Evolutionary conservation across 2,797 vertebrate species (phyloP), one percentile per base, ranked within the genome.

Genomic region (Petrocephalus sullivani): DNA sequence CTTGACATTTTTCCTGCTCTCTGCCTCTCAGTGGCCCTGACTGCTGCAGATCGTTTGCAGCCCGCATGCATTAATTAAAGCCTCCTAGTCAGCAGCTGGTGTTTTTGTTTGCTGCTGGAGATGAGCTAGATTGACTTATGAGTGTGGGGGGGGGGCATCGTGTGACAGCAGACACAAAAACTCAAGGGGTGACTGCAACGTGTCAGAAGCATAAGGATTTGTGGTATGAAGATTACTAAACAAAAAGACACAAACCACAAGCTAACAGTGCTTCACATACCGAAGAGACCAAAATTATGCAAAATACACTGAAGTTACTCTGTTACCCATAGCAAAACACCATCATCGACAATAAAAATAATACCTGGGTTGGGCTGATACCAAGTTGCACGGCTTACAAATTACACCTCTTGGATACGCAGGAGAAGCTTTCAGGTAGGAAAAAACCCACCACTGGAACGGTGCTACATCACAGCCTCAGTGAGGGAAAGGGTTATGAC

Each of bases 101-200:
- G 92, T 93, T 94, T 93, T 93, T 91, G 91, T 93, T 92, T 93
- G 86, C 54, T 89, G 90, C 91, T 90, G 89, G 88, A 90, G 89
- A 93, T 91, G 90, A 93, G 64, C 64, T 33, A 67, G 91, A 91
- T 89, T 92, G 91, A 88, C 92, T 90, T 93, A 92, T 91, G 89
- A 93, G 90, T 89, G 91, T 91, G 91, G 87, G 1, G 41, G 49
- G 33, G 58, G 14, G 16, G 12, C 75, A 37, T 56, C 91, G 91
- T 91, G 92, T 92, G 90, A 93, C 89, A 90, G 64, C 90, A 88
- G 83, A 91, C 89, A 67, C 23, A 33, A 4, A 33, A 12, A 33
- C 87, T 78, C 71, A 46, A 37, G 37, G 71, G 14, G 37, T 8
- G 71, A 78, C 33, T n/a, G 33, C 14, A 8, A 41, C 33, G 37